Base-by-base conservation (phyloP, 2,888 invertebrate genomes). In the Lithodes maja region DNA sequence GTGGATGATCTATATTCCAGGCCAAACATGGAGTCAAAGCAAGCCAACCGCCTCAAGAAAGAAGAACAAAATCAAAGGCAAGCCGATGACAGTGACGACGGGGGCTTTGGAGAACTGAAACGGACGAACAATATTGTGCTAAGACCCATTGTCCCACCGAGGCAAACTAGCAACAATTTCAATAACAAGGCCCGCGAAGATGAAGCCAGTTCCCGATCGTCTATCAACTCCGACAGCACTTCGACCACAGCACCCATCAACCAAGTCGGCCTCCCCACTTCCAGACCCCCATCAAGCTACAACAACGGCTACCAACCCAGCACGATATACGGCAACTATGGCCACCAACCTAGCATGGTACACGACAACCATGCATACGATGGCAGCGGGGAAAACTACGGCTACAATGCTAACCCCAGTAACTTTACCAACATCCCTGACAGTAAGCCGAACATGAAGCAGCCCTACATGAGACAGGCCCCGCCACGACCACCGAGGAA, bases 71-170 rank as follows among this genome's bases (percentile, higher is more conserved):
- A 15, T 1, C 83, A 83, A 52, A 53, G 7, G n/a, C 53, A 52
- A 33, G 33, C 83, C 49, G 75, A 85, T 17, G 83, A 87, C 9
- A 52, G 77, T 52, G 87, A 83, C 50, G 87, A 87, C 53, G 87
- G 87, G 54, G 87, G 87, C 33, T 87, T 87, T 69, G 55, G 69
- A 3, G 81, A 74, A 68, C 82, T 15, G 17, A 5, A 9, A 52
- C 53, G 74, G 53, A 17, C 3, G 49, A 52, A 86, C 5, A 82
- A 82, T 61, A 2, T 52, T 12, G 54, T 50, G 7, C 69, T 68
- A 82, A 86, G 33, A 50, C 15, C 82, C 15, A 7, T 49, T 12
- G 68, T 33, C 33, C 68, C 1, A 52, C 68, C 61, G 50, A 2
- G 33, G 69, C 49, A 69, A 69, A 69, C 61, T 3, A 50, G 52